A percentile compares a stretch with the other conserved stretches of the same genome.
These are phyloP conservation scores for Colistium nudipinnis DNA, from an alignment of 2,113 vertebrate genomes.

Conservation along the genomic window DNA sequence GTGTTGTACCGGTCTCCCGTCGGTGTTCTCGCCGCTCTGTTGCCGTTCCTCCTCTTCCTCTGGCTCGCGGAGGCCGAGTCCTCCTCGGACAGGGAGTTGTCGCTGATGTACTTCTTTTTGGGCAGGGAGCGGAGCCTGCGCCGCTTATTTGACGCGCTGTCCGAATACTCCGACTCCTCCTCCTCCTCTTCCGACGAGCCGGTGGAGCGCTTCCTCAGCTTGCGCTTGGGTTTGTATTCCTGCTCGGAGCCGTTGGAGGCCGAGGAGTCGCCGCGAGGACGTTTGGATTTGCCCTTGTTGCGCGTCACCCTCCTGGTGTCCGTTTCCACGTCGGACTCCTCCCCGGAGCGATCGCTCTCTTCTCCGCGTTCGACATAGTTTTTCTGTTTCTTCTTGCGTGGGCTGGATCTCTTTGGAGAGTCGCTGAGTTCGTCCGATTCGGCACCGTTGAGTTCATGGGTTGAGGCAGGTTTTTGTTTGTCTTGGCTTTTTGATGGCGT, in stretches of 20 bases:
- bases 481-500: constrained; percentile 71
- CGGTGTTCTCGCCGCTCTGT: constrained; percentile 24
- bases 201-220: constrained; percentile 62
- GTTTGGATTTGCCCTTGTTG: constrained; percentile 63
- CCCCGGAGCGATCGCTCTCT: constrained; percentile 57
- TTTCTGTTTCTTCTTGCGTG: constrained; percentile 48
- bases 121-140: constrained; percentile 66
- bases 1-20: constrained; percentile 26
- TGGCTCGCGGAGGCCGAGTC: constrained; percentile 56
- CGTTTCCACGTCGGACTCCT: constrained; percentile 40
- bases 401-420: constrained; percentile 55
- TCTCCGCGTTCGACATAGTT: constrained; percentile 22
- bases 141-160: constrained; percentile 45
- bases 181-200: constrained; percentile 74
- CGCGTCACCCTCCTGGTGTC: constrained; percentile 29
- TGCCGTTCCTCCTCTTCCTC: constrained; percentile 43
- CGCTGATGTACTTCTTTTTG: constrained; percentile 79
- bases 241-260: constrained; percentile 65
- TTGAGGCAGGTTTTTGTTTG: constrained; percentile 73
- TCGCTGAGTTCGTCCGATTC: constrained; percentile 65
- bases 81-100: constrained; percentile 78
- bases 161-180: constrained; percentile 57
- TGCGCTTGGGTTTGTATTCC: constrained; percentile 60
- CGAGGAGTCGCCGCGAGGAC: constrained; percentile 6
- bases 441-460: constrained; percentile 48